Conservation (phyloP, 2,888 invertebrate genomes). For the Hypselothyrea guttata region DNA sequence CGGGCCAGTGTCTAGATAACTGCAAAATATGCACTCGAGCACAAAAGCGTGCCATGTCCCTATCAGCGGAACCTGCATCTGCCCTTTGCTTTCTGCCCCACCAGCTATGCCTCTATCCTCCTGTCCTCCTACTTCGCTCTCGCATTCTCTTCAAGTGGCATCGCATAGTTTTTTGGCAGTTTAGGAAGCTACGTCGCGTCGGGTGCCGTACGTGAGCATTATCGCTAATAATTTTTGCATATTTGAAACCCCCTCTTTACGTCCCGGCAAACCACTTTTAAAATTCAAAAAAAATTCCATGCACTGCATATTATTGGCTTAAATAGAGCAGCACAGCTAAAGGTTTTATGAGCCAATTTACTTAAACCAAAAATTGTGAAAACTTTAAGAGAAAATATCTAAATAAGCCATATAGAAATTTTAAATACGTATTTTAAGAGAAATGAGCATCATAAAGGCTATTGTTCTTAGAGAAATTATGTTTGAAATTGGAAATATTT, state of each 20-base stretch:
- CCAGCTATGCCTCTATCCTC: neutral
- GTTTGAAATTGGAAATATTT: too few species aligned
- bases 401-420: too few species aligned
- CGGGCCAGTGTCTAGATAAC: conserved; percentile 61
- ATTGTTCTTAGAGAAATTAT: too few species aligned
- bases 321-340: conserved; percentile 16
- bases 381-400: conserved; percentile 3
- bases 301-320: conserved; percentile 45
- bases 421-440: too few species aligned
- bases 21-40: conserved; percentile 75
- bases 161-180: conserved; percentile 41
- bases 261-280: neutral
- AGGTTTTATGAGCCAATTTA: too few species aligned
- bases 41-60: conserved; percentile 73
- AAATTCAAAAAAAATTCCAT: conserved; percentile 55
- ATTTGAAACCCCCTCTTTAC: conserved; percentile 44
- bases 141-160: neutral
- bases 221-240: conserved; percentile 79
- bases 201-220: conserved; percentile 78
- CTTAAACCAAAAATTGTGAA: conserved; percentile 9
- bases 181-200: conserved; percentile 54
- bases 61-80: conserved; percentile 52
- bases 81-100: neutral
- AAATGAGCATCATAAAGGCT: too few species aligned
- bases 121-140: neutral